A percentile compares a stretch with the other conserved stretches of the same genome.
Conservation (phyloP, 1,140 invertebrate genomes). For the Drosophila ogumai region DNA sequence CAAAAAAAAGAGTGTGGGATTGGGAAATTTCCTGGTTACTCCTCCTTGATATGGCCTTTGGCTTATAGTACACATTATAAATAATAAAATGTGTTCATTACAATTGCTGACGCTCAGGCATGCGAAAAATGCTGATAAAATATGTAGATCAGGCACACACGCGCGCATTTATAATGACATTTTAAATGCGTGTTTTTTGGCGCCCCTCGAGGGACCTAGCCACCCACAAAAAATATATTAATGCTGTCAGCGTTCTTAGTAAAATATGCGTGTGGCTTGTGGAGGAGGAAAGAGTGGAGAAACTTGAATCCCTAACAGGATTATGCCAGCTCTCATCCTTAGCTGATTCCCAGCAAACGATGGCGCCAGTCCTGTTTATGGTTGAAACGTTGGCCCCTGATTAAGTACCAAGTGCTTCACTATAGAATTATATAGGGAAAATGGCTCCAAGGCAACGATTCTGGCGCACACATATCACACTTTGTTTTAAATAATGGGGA, state of each 20-base stretch:
- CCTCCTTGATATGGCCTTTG: conserved; percentile 13
- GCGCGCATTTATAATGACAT: conserved; percentile 75
- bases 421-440: background rate
- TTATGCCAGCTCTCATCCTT: conserved; percentile 21
- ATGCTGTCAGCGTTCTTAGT: conserved; percentile 56
- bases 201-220: conserved; percentile 12
- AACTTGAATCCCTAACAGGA: conserved; percentile 19
- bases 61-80: conserved; percentile 50
- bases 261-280: conserved; percentile 44
- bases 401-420: conserved; percentile 49
- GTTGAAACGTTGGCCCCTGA: conserved; percentile 33
- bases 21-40: conserved; percentile 10
- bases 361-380: conserved; percentile 70
- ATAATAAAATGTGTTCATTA: conserved; percentile 76
- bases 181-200: conserved; percentile 78
- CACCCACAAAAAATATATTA: conserved; percentile 52
- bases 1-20: background rate
- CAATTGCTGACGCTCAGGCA: conserved; percentile 73
- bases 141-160: conserved; percentile 58
- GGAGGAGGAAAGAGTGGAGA: background rate
- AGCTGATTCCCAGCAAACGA: conserved; percentile 29
- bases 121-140: conserved; percentile 77
- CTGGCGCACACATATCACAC: conserved; percentile 20
- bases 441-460: background rate
- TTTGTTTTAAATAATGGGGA: conserved; percentile 9